Evolutionary conservation across 2,113 vertebrate species (phyloP).

Genomic region (Pelobates fuscus): DNA sequence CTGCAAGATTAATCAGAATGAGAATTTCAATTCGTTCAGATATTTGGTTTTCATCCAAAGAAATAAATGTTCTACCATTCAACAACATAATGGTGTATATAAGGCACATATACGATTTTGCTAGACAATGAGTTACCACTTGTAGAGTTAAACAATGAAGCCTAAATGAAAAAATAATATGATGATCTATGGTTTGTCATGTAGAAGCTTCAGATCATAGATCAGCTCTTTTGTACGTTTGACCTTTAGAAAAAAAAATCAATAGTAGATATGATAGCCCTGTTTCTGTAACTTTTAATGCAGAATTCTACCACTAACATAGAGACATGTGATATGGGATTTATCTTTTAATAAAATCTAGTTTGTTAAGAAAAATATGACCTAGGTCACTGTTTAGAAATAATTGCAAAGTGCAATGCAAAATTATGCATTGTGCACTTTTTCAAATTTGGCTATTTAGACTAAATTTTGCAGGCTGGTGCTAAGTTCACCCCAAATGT

Average conservation of each 20-base stretch:
- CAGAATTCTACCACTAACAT: neutral
- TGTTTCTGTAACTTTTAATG: constrained; percentile 14
- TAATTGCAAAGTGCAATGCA: too few relatives aligned
- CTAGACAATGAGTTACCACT: too few relatives aligned
- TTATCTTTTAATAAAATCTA: neutral
- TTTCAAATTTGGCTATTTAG: too few relatives aligned
- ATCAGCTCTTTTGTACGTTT: constrained; percentile 26
- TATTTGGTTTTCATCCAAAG: too few relatives aligned
- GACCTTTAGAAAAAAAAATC: constrained; percentile 31
- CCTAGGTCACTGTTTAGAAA: neutral
- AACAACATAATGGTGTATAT: too few relatives aligned
- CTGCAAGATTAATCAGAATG: too few relatives aligned
- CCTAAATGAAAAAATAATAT: neutral
- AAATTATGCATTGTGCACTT: too few relatives aligned
- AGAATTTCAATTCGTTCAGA: too few relatives aligned
- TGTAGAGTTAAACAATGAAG: neutral
- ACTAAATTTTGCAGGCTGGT: too few relatives aligned
- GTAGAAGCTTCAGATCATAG: constrained; percentile 23
- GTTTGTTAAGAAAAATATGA: neutral
- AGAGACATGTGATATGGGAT: neutral
- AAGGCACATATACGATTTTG: too few relatives aligned
- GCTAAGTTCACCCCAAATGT: too few relatives aligned
- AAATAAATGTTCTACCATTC: too few relatives aligned
- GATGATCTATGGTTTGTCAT: constrained; percentile 23
- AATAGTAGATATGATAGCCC: constrained; percentile 34